A percentile compares a stretch with the other conserved stretches of the same genome.
These are phyloP conservation scores for Stegana nigrithorax DNA, from an alignment of 2,888 invertebrate genomes.

Conservation along the genomic window DNA sequence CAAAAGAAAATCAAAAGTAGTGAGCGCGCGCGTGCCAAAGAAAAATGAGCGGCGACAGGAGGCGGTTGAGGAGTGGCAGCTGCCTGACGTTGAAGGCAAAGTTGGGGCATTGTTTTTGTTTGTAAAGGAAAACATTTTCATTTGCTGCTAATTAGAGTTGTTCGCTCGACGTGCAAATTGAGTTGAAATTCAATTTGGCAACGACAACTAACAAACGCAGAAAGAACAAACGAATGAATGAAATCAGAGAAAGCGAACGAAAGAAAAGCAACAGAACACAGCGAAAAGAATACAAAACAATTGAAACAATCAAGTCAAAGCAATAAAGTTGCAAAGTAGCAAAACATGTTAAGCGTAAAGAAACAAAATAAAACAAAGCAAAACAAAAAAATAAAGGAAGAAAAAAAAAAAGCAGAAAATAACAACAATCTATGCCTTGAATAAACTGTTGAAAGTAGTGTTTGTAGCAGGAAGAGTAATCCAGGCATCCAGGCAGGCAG, in stretches of 20 bases:
- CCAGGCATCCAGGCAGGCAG: not conserved
- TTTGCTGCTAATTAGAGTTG: conserved; percentile 29
- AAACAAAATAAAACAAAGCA: not conserved
- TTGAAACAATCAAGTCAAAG: conserved; percentile 17
- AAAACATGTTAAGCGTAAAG: conserved; percentile 14
- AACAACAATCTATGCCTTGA: conserved; percentile 42
- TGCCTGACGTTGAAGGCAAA: too few species aligned
- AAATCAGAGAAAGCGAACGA: not conserved
- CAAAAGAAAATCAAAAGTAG: not conserved
- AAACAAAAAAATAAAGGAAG: conserved; percentile 23
- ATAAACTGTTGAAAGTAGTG: conserved; percentile 22
- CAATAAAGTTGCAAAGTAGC: conserved; percentile 16
- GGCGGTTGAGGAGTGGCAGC: not conserved
- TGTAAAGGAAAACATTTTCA: conserved; percentile 18
- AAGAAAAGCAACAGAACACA: not conserved
- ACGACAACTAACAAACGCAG: conserved; percentile 36
- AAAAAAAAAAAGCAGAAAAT: conserved; percentile 18
- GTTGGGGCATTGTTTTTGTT: too few species aligned
- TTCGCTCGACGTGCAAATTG: conserved; percentile 41
- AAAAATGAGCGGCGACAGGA: not conserved
- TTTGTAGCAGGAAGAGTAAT: conserved; percentile 2
- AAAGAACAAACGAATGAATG: conserved; percentile 27
- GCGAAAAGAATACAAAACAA: conserved; percentile 6
- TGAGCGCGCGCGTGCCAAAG: not conserved
- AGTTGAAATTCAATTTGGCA: conserved; percentile 54